These are phyloP conservation scores for Tringa solitaria DNA, from an alignment of 2,113 vertebrate species.

Conservation along the genomic window DNA sequence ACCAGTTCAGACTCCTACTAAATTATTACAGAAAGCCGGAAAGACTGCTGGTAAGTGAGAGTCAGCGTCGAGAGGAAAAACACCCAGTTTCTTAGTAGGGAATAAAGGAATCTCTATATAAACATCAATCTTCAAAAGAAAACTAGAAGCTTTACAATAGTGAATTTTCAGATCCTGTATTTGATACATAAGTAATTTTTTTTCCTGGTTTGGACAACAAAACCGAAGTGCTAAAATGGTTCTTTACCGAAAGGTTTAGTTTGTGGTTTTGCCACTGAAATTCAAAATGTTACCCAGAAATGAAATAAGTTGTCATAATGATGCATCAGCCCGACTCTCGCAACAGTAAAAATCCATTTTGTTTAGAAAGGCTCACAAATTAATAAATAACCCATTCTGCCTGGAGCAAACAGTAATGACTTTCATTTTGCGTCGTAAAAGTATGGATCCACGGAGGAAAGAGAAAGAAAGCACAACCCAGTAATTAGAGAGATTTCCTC, in stretches of 20 bases:
- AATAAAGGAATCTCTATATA: background rate
- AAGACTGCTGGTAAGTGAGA: background rate
- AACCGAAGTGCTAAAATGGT: background rate
- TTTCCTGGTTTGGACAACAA: background rate
- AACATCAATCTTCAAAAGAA: background rate
- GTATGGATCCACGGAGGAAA: constrained; percentile 20
- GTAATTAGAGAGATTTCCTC: constrained; percentile 32
- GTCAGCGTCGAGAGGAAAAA: background rate
- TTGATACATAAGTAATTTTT: background rate
- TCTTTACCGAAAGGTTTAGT: background rate
- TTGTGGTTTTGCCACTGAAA: background rate
- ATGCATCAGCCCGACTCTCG: background rate
- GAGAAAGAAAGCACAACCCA: background rate
- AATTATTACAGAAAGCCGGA: background rate
- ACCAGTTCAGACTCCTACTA: background rate
- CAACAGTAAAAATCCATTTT: constrained; percentile 43
- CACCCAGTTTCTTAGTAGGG: background rate
- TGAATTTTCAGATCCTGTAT: background rate
- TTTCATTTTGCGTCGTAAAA: background rate
- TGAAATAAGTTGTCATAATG: constrained; percentile 7
- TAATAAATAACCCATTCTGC: constrained; percentile 56
- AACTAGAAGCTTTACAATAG: background rate
- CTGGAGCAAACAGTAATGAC: constrained; percentile 14
- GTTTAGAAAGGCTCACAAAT: constrained; percentile 40
- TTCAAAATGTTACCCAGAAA: background rate